Evolutionary conservation across 1,140 invertebrate genomes (phyloP), one percentile per base, ranked within the genome.

Genomic region (Neotoxoptera formosana): DNA sequence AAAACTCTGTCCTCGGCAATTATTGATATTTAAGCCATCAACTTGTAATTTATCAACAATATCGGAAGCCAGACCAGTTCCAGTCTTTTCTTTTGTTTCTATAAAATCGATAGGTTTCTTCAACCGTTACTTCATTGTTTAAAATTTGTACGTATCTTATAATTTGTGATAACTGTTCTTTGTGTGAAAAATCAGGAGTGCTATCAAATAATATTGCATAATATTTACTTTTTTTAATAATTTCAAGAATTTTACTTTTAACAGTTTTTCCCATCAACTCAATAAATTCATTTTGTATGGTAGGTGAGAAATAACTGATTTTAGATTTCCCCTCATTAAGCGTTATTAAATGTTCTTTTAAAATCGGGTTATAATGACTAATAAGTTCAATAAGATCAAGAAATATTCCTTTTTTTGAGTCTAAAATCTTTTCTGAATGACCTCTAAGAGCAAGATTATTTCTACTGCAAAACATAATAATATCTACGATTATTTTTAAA

Each of bases 401-500:
- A 88, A 88, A 88, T 88, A 88, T 51, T 88, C 41, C 47, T 88
- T 88, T 88, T 88, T 88, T 88, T 17, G 86, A 88, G 86, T 88
- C 47, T 88, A 51, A 88, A 88, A 88, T 88, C 23, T 88, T 88
- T 88, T n/a, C 45, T 88, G 48, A 88, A 48, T 88, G 48, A 30
- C 86, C 86, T 51, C 86, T 48, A 88, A 88, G 86, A 51, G 86
- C 86, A 88, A 88, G 45, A 88, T 88, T 30, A 34, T 88, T 88
- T 88, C 86, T 88, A 48, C 86, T 88, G 45, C 86, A 88, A 48
- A 88, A 88, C 86, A 88, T 88, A 88, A 88, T 88, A 88, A 88
- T 88, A 88, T 88, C 86, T 34, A 48, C 30, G 20, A 48, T 48
- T 88, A 51, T 88, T 88, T 88, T 48, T 48, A 88, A 47, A 88